Conservation (phyloP, 1,140 invertebrate genomes). For the Ylistrum balloti region DNA sequence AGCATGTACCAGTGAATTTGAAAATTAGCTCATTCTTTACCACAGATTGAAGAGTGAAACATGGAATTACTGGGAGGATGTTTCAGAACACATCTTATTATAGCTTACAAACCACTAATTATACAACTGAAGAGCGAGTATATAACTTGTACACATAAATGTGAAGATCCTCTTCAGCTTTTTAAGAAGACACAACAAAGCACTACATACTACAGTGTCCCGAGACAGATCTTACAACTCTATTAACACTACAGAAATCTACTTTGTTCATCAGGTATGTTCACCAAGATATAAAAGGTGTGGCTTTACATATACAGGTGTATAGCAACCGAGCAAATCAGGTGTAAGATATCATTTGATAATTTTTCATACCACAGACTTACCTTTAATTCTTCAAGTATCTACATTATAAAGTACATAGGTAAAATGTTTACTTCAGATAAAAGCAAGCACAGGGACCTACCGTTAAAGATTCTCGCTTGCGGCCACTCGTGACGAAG, state of each 20-base stretch:
- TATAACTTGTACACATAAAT: too few relatives aligned
- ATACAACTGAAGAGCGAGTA: too few relatives aligned
- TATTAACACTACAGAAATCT: background rate
- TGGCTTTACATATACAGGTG: background rate
- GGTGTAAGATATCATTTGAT: background rate
- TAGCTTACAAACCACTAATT: too few relatives aligned
- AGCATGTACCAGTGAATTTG: too few relatives aligned
- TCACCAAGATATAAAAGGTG: background rate
- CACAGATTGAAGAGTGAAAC: too few relatives aligned
- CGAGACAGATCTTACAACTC: too few relatives aligned
- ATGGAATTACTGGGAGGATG: too few relatives aligned
- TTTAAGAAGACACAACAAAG: too few relatives aligned
- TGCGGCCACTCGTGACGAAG: constrained; percentile 85
- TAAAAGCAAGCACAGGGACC: constrained; percentile 50
- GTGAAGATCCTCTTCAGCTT: too few relatives aligned
- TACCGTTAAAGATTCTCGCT: constrained; percentile 85
- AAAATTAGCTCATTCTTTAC: too few relatives aligned
- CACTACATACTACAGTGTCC: too few relatives aligned
- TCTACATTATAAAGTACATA: background rate
- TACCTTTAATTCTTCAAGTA: background rate
- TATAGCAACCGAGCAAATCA: background rate
- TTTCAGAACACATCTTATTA: too few relatives aligned
- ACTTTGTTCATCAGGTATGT: background rate
- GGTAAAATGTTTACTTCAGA: background rate
- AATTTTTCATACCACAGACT: background rate